Evolutionary conservation across 2,113 vertebrate genomes (phyloP).

Genomic region (Potamarius usumacintae): DNA sequence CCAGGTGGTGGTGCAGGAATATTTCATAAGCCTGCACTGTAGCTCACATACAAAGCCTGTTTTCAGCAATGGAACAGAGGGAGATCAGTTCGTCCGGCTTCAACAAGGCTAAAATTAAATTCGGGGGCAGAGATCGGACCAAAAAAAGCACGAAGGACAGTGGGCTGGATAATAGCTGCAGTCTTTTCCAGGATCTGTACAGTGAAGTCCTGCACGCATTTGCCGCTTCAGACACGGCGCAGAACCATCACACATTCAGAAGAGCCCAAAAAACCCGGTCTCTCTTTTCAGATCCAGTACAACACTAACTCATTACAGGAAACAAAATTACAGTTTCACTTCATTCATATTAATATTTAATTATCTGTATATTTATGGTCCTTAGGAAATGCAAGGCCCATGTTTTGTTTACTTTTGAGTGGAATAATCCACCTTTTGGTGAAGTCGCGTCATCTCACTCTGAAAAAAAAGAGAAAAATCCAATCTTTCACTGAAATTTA

Average conservation of each 20-base stretch:
- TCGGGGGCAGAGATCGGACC: conserved; percentile 51
- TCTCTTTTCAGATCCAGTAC: neutral
- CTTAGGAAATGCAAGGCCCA: neutral
- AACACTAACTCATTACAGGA: neutral
- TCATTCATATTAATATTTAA: neutral
- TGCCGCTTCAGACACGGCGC: neutral
- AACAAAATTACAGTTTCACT: neutral
- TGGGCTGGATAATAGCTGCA: conserved; percentile 65
- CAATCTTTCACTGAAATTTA: too few relatives aligned
- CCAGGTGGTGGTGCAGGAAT: conserved; percentile 74
- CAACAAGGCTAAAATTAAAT: conserved; percentile 73
- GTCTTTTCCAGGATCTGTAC: conserved; percentile 59
- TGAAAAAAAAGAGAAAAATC: too few relatives aligned
- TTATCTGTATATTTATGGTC: too few relatives aligned
- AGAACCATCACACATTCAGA: neutral
- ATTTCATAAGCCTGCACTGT: conserved; percentile 67
- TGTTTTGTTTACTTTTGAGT: neutral
- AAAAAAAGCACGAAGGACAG: conserved; percentile 23
- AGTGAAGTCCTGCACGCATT: neutral
- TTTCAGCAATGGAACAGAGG: conserved; percentile 68
- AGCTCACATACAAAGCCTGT: conserved; percentile 60
- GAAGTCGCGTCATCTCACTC: too few relatives aligned
- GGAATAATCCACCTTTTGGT: too few relatives aligned
- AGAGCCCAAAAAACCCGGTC: neutral
- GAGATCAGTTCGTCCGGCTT: conserved; percentile 67